Evolutionary conservation across 2,113 vertebrate genomes (phyloP).

Genomic region (Corynorhinus townsendii): DNA sequence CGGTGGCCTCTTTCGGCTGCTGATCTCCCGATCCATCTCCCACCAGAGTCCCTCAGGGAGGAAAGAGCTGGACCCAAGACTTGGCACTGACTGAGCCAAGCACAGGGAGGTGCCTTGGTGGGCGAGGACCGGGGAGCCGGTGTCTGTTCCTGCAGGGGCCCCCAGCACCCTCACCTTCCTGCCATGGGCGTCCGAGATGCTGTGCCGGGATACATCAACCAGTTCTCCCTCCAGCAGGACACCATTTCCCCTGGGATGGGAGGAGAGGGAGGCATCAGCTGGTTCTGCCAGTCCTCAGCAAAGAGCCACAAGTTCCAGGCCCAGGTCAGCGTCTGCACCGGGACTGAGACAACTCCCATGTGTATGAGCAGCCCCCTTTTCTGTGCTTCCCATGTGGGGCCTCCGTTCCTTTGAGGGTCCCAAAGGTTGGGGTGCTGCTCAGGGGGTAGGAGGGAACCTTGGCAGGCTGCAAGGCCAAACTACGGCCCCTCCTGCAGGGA

Average conservation of each 20-base stretch:
- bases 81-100: not conserved
- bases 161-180: constrained; percentile 81
- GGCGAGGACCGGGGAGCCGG: not conserved
- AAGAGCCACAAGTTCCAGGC: not conserved
- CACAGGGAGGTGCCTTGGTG: not conserved
- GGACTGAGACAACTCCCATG: not conserved
- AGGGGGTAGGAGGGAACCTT: not conserved
- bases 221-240: constrained; percentile 86
- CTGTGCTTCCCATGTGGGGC: not conserved
- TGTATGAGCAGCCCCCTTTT: not conserved
- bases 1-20: not conserved
- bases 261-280: not conserved
- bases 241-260: constrained; percentile 79
- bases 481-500: not conserved
- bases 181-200: constrained; percentile 78
- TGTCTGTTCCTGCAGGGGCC: not conserved
- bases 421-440: not conserved
- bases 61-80: not conserved
- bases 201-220: constrained; percentile 86
- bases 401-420: not conserved
- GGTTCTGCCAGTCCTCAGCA: not conserved
- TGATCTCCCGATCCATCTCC: not conserved
- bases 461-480: not conserved
- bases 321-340: not conserved
- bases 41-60: not conserved